Percentiles rank a stretch among this genome's conserved stretches.
Evolutionary conservation across 2,113 vertebrate species (phyloP).

Genomic region (Trachemys scripta): DNA sequence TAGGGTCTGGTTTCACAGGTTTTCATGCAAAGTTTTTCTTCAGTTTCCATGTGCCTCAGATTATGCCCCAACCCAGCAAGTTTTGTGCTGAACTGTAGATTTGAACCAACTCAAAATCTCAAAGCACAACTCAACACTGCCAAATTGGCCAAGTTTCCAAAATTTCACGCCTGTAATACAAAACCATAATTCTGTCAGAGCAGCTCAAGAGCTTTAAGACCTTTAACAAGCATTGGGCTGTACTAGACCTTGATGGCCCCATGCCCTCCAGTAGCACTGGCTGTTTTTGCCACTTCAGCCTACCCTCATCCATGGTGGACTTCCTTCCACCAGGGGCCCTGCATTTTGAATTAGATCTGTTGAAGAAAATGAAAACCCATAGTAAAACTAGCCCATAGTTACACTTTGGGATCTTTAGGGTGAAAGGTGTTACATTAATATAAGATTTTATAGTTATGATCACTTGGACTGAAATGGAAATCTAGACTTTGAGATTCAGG

Average conservation of each 20-base stretch:
- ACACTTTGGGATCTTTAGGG: not conserved
- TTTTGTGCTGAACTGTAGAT: not conserved
- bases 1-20: not conserved
- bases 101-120: not conserved
- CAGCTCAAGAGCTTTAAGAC: not conserved
- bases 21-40: not conserved
- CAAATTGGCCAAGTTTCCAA: fast-evolving
- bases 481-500: not conserved
- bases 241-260: not conserved
- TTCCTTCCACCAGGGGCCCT: not conserved
- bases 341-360: not conserved
- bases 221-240: not conserved
- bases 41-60: not conserved
- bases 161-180: not conserved
- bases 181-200: not conserved
- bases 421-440: not conserved
- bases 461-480: fast-evolving
- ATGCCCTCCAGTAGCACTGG: not conserved
- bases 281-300: not conserved
- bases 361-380: not conserved
- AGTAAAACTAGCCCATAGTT: not conserved
- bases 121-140: not conserved
- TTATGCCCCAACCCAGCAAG: fast-evolving
- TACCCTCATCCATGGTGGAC: not conserved
- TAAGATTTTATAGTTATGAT: not conserved